Conservation (phyloP, 37 sponge, comb jelly and placozoan genomes). For the Mnemiopsis leidyi region DNA sequence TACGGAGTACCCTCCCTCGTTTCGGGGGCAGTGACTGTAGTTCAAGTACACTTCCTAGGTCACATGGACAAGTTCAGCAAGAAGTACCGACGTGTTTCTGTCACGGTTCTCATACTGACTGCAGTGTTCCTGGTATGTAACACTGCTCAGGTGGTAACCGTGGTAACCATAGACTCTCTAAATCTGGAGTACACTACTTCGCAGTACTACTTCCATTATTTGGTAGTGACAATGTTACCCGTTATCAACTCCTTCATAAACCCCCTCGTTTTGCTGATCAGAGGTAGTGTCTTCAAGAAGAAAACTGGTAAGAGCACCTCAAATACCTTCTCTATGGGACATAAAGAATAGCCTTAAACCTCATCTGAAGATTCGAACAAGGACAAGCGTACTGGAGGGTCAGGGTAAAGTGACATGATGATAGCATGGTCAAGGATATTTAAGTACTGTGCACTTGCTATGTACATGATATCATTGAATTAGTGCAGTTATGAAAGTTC, state of each 20-base stretch:
- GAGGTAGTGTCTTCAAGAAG: not conserved
- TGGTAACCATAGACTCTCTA: not conserved
- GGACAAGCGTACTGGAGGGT: too few relatives aligned
- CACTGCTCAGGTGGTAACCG: not conserved
- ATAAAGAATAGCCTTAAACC: too few relatives aligned
- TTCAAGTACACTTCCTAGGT: not conserved
- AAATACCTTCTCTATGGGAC: not conserved
- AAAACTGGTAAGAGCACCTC: not conserved
- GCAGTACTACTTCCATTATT: not conserved
- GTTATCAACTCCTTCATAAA: not conserved
- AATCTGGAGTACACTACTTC: not conserved
- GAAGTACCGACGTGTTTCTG: not conserved
- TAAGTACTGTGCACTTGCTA: too few relatives aligned
- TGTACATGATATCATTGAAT: too few relatives aligned
- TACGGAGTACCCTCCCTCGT: not conserved
- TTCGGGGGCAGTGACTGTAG: not conserved
- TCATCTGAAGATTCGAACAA: too few relatives aligned
- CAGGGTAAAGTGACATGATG: too few relatives aligned
- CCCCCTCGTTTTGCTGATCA: not conserved
- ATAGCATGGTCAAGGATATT: too few relatives aligned
- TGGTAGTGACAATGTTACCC: not conserved
- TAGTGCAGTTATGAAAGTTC: too few relatives aligned
- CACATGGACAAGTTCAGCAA: not conserved
- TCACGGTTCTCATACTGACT: not conserved
- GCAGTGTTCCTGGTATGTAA: not conserved